Evolutionary conservation across 2,113 vertebrate species (phyloP), one percentile per base, ranked within the genome.

Genomic region (Sinocyclocheilus maitianheensis): DNA sequence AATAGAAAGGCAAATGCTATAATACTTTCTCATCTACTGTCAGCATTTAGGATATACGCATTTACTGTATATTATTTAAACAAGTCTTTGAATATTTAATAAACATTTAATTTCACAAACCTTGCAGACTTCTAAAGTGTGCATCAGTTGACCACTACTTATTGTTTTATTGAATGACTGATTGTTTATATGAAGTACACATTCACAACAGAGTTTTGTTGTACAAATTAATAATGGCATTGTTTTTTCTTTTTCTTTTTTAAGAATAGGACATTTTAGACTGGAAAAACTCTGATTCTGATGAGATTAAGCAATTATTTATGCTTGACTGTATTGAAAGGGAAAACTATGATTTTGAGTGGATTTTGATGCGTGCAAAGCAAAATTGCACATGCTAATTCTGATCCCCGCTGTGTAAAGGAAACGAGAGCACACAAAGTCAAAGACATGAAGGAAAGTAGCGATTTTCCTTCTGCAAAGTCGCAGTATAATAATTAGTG

Each of bases 371-470:
- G 40, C 0, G 4, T 10, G 20, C 12, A 11, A 30, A 34, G 76
- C 48, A 20, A 77, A 14, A 60, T n/a, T 40, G 40, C 5, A 8
- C 40, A 65, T 67, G n/a, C n/a, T 81, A 65, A 65, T 81, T 65
- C 34, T 81, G 22, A n/a, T 48, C 62, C 60, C 2, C 16, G 3
- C 22, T 26, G 14, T 20, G 13, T 18, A 46, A 81, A 65, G n/a
- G 20, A 51, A 48, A 22, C 22, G n/a, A 76, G 11, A 24, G 13
- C 24, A 10, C 20, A 22, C 51, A 69, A 77, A 85, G 80, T 60
- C 65, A 53, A 77, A 71, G 51, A 69, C 20, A 53, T 9, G 20
- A 37, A 76, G 51, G 43, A 77, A 85, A 87, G 62, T 34, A 30
- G 37, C 13, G 37, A 24, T 48, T 65, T 26, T 81, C 60, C 40